Evolutionary conservation across 2,113 vertebrate species (phyloP).

Genomic region (Maccullochella peelii): DNA sequence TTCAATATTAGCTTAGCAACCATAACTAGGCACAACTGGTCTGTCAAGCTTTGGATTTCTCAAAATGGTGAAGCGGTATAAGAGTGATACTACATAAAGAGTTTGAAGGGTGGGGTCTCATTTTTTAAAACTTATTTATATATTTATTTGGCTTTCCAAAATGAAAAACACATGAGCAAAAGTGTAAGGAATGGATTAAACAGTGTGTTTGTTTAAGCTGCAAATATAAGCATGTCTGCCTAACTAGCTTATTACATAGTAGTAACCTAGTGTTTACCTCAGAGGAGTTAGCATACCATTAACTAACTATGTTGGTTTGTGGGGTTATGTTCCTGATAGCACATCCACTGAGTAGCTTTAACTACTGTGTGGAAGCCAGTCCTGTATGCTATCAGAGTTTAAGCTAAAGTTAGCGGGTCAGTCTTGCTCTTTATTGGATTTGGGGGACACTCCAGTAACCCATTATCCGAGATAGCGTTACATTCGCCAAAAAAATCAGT

Average conservation of each 20-base stretch:
- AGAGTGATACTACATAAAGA: no score
- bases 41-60: constrained; percentile 1
- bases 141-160: neutral
- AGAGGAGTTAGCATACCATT: neutral
- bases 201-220: neutral
- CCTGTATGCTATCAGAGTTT: neutral
- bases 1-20: neutral
- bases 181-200: neutral
- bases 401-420: neutral
- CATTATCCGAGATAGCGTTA: neutral
- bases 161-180: neutral
- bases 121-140: neutral
- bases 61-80: neutral
- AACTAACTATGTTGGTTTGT: neutral
- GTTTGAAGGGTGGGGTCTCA: neutral
- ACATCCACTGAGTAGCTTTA: neutral
- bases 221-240: neutral
- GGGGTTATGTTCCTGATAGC: no score
- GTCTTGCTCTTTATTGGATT: no score
- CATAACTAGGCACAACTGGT: neutral
- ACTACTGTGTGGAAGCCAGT: neutral
- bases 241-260: neutral
- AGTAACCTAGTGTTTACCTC: neutral
- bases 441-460: neutral
- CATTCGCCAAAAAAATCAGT: no score